These are phyloP conservation scores for Heliconius charithonia DNA, from an alignment of 2,888 invertebrate species.

Conservation along the genomic window DNA sequence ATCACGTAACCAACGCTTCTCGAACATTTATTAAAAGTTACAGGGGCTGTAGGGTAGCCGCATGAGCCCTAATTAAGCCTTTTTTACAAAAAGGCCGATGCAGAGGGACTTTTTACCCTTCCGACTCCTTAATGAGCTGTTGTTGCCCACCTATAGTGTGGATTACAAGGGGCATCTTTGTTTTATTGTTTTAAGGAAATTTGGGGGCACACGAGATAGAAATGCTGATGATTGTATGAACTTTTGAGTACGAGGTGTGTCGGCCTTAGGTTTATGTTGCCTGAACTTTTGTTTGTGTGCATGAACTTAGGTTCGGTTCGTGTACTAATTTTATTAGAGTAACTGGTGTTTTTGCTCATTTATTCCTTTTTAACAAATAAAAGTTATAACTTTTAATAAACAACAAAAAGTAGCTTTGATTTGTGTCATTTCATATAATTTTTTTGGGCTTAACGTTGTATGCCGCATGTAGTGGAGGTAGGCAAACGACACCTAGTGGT, in stretches of 20 bases:
- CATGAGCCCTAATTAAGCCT: constrained; percentile 83
- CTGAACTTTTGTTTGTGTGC: not conserved
- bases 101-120: constrained; percentile 78
- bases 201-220: constrained; percentile 36
- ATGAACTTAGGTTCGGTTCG: not conserved
- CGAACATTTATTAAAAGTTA: constrained; percentile 84
- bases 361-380: too few species aligned
- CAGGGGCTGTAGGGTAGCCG: constrained; percentile 81
- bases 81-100: constrained; percentile 79
- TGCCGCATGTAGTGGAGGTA: too few species aligned
- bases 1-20: constrained; percentile 67
- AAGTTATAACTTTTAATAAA: too few species aligned
- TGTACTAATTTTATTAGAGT: not conserved
- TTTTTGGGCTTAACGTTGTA: too few species aligned
- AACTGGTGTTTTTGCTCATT: too few species aligned
- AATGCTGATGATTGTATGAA: constrained; percentile 15
- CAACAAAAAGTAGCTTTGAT: too few species aligned
- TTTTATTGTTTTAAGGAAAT: constrained; percentile 69
- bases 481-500: too few species aligned
- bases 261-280: not conserved
- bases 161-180: constrained; percentile 69
- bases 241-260: not conserved
- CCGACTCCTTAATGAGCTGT: constrained; percentile 81
- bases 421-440: too few species aligned
- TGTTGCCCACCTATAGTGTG: constrained; percentile 73